A percentile compares a stretch with the other conserved stretches of the same genome.
Evolutionary conservation across 2,888 invertebrate genomes (phyloP).

Genomic region (Gisinianus flammeolus): DNA sequence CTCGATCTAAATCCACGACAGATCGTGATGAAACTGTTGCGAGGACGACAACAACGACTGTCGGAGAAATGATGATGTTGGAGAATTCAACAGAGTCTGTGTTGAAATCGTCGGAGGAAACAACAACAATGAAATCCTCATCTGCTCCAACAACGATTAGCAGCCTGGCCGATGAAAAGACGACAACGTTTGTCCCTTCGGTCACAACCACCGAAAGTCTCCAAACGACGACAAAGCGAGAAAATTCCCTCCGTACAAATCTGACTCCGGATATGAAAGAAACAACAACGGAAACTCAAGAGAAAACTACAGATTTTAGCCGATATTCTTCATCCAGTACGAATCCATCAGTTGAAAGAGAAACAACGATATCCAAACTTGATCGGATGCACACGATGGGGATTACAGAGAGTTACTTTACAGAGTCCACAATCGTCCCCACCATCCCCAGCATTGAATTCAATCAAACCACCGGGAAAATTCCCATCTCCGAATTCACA

Average conservation of each 20-base stretch:
- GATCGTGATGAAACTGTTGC: no score
- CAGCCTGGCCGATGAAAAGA: no score
- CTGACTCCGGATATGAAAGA: slow-evolving; percentile 32
- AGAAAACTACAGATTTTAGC: no score
- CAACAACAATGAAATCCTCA: neutral
- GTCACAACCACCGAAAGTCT: neutral
- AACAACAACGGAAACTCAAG: neutral
- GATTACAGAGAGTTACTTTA: neutral
- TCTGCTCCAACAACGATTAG: no score
- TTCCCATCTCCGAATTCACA: neutral
- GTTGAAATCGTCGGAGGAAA: no score
- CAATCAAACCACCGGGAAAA: neutral
- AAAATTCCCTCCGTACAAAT: neutral
- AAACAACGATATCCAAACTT: neutral
- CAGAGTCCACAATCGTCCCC: neutral
- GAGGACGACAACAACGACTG: no score
- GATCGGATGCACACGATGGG: neutral
- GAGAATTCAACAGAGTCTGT: no score
- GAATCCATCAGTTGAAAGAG: neutral
- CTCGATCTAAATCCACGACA: no score
- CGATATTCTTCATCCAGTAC: slow-evolving; percentile 2
- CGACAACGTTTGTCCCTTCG: no score
- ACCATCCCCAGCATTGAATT: neutral
- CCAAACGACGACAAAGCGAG: neutral
- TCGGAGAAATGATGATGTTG: neutral